These are phyloP conservation scores for Myotis brandtii DNA, from an alignment of 2,113 vertebrate genomes.

Conservation along the genomic window DNA sequence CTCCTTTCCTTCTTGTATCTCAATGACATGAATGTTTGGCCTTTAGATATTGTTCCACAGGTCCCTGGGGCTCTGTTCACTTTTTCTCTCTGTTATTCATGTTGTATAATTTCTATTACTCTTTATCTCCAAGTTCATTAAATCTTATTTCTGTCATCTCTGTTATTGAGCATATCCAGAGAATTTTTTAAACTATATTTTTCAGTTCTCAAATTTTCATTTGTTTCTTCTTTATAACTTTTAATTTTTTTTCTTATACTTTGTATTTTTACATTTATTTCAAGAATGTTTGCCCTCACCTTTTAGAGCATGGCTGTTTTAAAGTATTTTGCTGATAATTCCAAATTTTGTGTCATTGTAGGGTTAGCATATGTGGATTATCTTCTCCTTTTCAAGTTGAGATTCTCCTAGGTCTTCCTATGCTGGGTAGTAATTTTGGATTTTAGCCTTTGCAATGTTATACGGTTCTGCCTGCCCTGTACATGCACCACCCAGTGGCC, in stretches of 20 bases:
- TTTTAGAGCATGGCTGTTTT: conserved; percentile 4
- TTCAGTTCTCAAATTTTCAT: not conserved
- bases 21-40: not conserved
- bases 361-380: not conserved
- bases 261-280: conserved; percentile 30
- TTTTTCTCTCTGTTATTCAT: not conserved
- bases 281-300: not conserved
- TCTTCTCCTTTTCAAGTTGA: conserved; percentile 28
- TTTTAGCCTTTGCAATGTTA: not conserved
- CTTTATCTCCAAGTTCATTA: not conserved
- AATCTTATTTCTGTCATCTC: not conserved
- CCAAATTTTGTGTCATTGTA: not conserved
- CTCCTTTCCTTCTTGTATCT: not conserved
- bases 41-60: not conserved
- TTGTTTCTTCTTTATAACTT: not conserved
- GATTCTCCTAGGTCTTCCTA: not conserved
- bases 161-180: not conserved
- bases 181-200: not conserved
- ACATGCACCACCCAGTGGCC: not conserved
- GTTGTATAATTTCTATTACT: not conserved
- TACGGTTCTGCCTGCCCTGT: not conserved
- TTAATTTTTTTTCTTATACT: not conserved
- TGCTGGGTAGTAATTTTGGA: not conserved
- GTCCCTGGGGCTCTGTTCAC: not conserved
- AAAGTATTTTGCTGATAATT: not conserved